Evolutionary conservation across 1,140 invertebrate species (phyloP), one percentile per base, ranked within the genome.

Genomic region (Psix sp.): DNA sequence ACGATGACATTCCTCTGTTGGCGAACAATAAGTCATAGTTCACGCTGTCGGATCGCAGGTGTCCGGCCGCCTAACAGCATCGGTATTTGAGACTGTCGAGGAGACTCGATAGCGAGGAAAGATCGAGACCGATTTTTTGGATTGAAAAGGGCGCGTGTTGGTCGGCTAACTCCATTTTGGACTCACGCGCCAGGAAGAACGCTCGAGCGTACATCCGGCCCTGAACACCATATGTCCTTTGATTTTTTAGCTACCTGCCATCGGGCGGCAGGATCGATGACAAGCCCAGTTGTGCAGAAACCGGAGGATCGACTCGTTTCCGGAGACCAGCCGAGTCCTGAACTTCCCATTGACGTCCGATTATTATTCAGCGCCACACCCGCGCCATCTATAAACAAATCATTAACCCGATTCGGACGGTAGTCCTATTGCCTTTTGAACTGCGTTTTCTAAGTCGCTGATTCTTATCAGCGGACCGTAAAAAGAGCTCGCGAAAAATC

Each of bases 191-290:
- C 14, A 24, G 49, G 54, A 17, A 56, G n/a, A n/a, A 42, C 18
- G 24, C 4, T 42, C 36, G 51, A 45, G 15, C 51, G 57, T 56
- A 57, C 38, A 71, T 71, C 59, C 57, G 67, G 45, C 51, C 51
- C 57, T 56, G 57, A 35, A 54, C 13, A 49, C 67, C 67, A 57
- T 71, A 63, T 70, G 56, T 60, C 56, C 48, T 54, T 70, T 60
- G 62, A 51, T 48, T 56, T 56, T 70, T 71, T 63, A 35, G 26
- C 21, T 56, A 63, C 67, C 56, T 49, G 67, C 57, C 42, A 52
- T 40, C 26, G 38, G 6, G 16, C 18, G 26, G 42, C 26, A 43
- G 60, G 31, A 45, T 46, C 48, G 48, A 45, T 31, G 42, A 42
- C 49, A 42, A 42, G 56, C 51, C 24, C 43, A 38, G 57, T 67